Evolutionary conservation across 2,888 invertebrate genomes (phyloP), one percentile per base, ranked within the genome.

Genomic region (Crocallis elinguaria): DNA sequence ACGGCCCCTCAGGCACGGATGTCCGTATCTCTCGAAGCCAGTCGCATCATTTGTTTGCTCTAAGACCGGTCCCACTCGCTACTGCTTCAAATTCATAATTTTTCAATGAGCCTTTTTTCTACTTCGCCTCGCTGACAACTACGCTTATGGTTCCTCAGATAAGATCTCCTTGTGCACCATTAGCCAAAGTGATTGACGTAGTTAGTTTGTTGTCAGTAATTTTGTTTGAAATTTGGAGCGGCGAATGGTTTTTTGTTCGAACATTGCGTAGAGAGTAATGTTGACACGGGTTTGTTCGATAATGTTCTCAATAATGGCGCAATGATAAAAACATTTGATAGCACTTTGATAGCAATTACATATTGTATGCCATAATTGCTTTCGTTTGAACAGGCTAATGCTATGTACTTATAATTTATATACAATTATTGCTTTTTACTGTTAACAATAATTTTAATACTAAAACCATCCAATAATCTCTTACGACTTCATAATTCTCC

Each of bases 171-270:
- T 79, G 82, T 79, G 75, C 73, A 71, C 90, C 86, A 91, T 90
- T 90, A 90, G 88, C 86, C 76, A 83, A 82, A 84, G 80, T 89
- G 90, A 91, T 89, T 88, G 91, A 90, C 91, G 88, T 83, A 76
- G 84, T 81, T 83, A 78, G 85, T 85, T 82, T 85, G 84, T 88
- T 88, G 86, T 85, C 75, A 85, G 90, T 91, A 86, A 88, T 87
- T 91, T 86, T 88, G 86, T 89, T 88, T 87, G 86, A 88, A 83
- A 88, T 85, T 75, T 85, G 79, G 86, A 88, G 78, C 84, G 75
- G 75, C 65, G 67, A 68, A 61, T 62, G 66, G 64, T 63, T 76
- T 77, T 82, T 79, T 82, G 70, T 75, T 71, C 74, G 66, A 27
- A 13, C 19, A 46, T 37, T 35, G 35, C 25, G 23, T 19, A 29